Evolutionary conservation across 2,113 vertebrate genomes (phyloP).

Genomic region (Benitochromis conjunctus): DNA sequence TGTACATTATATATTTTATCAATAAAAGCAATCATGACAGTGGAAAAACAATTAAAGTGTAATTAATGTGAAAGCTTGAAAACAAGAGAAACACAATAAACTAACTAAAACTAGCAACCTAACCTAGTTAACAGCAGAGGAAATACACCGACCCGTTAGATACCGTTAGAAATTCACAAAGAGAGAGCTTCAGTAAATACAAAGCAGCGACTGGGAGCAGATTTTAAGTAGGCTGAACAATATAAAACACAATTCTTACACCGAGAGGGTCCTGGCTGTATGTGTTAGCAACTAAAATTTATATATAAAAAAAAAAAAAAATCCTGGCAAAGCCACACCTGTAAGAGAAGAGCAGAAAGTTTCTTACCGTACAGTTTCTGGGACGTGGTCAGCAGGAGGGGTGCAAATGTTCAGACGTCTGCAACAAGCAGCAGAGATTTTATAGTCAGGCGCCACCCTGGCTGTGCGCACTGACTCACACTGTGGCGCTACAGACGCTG

Average conservation of each 20-base stretch:
- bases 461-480: conserved; percentile 10
- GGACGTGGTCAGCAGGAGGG: background rate
- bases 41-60: background rate
- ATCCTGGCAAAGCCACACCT: background rate
- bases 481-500: background rate
- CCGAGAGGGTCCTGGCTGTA: background rate
- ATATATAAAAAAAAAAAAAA: background rate
- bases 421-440: background rate
- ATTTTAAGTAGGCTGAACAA: background rate
- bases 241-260: background rate
- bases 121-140: background rate
- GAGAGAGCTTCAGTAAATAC: background rate
- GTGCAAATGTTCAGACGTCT: conserved; percentile 20
- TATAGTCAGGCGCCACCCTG: conserved; percentile 64
- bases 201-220: background rate
- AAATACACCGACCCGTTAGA: background rate
- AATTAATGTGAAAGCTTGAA: background rate
- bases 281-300: background rate
- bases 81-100: background rate
- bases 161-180: background rate
- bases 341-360: background rate
- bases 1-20: background rate
- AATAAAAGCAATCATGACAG: background rate
- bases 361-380: conserved; percentile 49
- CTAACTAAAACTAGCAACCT: accelerated